phyloP scores from a whole-genome alignment of 1,140 invertebrate genomes.

The Condylostylus longicornis region DNA sequence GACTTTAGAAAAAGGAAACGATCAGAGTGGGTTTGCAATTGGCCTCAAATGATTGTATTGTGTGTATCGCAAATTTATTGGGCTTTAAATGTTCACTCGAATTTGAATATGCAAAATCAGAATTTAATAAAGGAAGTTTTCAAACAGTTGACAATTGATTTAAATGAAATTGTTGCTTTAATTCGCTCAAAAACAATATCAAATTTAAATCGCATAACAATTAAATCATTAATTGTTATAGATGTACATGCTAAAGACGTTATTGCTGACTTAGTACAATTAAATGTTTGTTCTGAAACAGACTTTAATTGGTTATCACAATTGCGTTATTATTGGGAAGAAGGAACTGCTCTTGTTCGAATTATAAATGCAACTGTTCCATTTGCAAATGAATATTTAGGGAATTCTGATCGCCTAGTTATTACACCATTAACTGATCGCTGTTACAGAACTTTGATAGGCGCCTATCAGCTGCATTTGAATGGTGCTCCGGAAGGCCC shows the following conservation, averaged over 20 bases:
- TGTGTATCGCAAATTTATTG: constrained; percentile 80
- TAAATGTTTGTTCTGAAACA: constrained; percentile 51
- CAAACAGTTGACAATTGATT: constrained; percentile 37
- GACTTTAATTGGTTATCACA: constrained; percentile 89
- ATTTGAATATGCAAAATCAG: constrained; percentile 41
- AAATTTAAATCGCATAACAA: constrained; percentile 54
- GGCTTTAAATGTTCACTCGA: constrained; percentile 63
- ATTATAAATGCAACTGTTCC: constrained; percentile 74
- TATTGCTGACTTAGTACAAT: constrained; percentile 52
- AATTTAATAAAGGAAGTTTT: constrained; percentile 40
- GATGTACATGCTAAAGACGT: constrained; percentile 88
- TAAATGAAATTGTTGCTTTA: constrained; percentile 48
- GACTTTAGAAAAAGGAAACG: constrained; percentile 50
- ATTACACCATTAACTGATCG: constrained; percentile 70
- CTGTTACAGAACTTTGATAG: constrained; percentile 76
- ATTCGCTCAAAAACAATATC: constrained; percentile 40
- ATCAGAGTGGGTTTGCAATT: constrained; percentile 60
- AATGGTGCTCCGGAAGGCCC: constrained; percentile 82
- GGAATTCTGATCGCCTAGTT: constrained; percentile 57
- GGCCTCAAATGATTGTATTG: constrained; percentile 81
- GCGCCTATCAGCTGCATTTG: constrained; percentile 72
- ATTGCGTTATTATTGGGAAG: constrained; percentile 80
- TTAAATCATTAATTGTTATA: constrained; percentile 76
- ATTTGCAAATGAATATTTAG: constrained; percentile 87
- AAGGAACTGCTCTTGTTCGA: constrained; percentile 58